These are phyloP conservation scores for Paracyclopina nana DNA, from an alignment of 1,140 invertebrate species.

Conservation along the genomic window DNA sequence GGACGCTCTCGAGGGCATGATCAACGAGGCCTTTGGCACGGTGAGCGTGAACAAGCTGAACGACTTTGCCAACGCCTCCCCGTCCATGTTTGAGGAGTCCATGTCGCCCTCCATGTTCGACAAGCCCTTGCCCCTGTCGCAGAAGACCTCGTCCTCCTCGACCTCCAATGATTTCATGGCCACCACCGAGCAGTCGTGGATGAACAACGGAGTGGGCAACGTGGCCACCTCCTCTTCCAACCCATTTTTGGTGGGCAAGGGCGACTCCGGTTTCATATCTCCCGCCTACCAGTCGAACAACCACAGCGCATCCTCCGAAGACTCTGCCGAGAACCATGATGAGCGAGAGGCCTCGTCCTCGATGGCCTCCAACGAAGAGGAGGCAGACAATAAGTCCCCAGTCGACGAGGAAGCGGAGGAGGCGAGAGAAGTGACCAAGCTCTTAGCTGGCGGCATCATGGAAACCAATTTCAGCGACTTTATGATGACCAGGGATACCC, in stretches of 20 bases:
- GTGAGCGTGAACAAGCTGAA: too few relatives aligned
- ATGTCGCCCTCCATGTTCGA: slow-evolving; percentile 6
- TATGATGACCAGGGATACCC: slow-evolving; percentile 1
- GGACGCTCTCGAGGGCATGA: neutral
- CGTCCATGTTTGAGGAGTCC: neutral
- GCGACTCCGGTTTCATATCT: slow-evolving; percentile 9
- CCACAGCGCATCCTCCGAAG: neutral
- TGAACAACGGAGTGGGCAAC: neutral
- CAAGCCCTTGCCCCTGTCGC: neutral
- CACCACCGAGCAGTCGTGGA: slow-evolving; percentile 7
- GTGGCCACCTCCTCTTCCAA: neutral
- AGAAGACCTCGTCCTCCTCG: neutral
- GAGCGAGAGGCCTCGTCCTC: neutral
- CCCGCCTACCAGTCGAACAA: neutral
- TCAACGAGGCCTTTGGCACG: too few relatives aligned
- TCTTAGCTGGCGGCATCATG: slow-evolving; percentile 1
- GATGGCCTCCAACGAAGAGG: too few relatives aligned
- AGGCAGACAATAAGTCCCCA: neutral
- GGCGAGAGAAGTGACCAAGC: slow-evolving; percentile 1
- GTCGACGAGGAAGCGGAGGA: slow-evolving; percentile 5
- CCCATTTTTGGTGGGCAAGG: neutral
- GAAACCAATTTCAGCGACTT: slow-evolving; percentile 3
- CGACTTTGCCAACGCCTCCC: neutral
- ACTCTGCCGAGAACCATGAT: neutral
- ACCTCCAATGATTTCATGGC: slow-evolving; percentile 4